Evolutionary conservation across 2,797 vertebrate genomes (phyloP), one percentile per base, ranked within the genome.

Genomic region (Betta splendens): DNA sequence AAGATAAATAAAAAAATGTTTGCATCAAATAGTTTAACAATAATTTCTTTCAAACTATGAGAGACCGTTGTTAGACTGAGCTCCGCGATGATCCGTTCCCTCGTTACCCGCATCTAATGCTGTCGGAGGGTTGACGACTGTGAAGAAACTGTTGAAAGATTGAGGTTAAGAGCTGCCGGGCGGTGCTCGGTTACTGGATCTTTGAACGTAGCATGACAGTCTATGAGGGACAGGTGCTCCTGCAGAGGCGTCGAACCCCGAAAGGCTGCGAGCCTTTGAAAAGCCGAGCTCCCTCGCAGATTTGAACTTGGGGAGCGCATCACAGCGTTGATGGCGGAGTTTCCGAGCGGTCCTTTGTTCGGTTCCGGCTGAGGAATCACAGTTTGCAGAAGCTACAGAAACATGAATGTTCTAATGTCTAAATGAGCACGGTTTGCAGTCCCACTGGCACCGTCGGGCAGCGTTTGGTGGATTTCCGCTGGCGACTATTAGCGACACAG

Each of bases 111-210:
- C 51, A 71, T 84, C 67, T 84, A 67, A 69, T 72, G 58, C 66
- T 66, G 70, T 76, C 73, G 65, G 50, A 61, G 59, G 62, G 43
- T 76, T 72, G 31, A 32, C 69, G 61, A 80, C 51, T 51, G 31
- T 11, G 57, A 38, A 38, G 54, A 68, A 80, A 79, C 63, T 59
- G 69, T 69, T 90, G 89, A 89, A 82, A 84, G 85, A 89, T 86
- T 86, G 88, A 88, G 85, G 88, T 89, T 87, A 85, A 80, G 66
- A 77, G 73, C 84, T 86, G 18, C 52, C 45, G 84, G 88, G 79
- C 36, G 68, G 44, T 17, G 64, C 77, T 81, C 74, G 75, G 68
- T 70, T 21, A 55, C 66, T 47, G 59, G 59, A 50, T 75, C 69
- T 82, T 80, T 84, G 69, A 87, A 79, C 37, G n/a, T 38, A 38